Base-by-base conservation (phyloP, 2,888 invertebrate species). In the Lasioglossum figueresi region DNA sequence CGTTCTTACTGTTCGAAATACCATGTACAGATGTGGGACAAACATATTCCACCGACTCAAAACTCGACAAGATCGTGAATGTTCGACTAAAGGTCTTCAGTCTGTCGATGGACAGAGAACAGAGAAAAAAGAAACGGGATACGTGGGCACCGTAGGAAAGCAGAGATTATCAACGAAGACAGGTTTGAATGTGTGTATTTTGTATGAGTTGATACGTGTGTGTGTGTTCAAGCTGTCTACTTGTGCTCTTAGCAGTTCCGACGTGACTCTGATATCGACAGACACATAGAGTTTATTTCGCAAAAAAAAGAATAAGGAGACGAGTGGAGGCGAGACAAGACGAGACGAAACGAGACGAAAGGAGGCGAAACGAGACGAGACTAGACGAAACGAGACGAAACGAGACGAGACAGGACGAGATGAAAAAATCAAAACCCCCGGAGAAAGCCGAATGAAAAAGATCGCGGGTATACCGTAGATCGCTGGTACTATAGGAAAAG, bases 191-290 rank as follows among this genome's bases (percentile, higher is more conserved):
- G n/a, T n/a, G n/a, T n/a, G n/a, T n/a, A n/a, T n/a, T 37, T 16
- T 31, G 37, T n/a, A 56, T 10, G 4, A n/a, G 12, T n/a, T n/a
- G n/a, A 56, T 3, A 0, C 16, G 31, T 31, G 31, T 8, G 34
- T 12, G 23, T 37, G 37, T 68, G 34, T 23, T 37, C 73, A 81
- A 83, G 84, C 84, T 52, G 71, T 66, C 84, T 84, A 84, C 79
- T 31, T 27, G 83, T 84, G 84, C 92, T 92, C 85, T 90, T 89
- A 91, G 91, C 89, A 90, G 90, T 92, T 88, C 91, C 92, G 92
- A 93, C 90, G 90, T 91, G 92, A 92, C 90, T 93, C 89, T 88
- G 89, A 90, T 88, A 77, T 52, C 77, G 79, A 79, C 52, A 45
- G 10, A 40, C n/a, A 76, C 37, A 82, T 6, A 75, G 73, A 79